phyloP scores from a whole-genome alignment of 2,888 invertebrate species.

The Trissolcus brochymenae region DNA sequence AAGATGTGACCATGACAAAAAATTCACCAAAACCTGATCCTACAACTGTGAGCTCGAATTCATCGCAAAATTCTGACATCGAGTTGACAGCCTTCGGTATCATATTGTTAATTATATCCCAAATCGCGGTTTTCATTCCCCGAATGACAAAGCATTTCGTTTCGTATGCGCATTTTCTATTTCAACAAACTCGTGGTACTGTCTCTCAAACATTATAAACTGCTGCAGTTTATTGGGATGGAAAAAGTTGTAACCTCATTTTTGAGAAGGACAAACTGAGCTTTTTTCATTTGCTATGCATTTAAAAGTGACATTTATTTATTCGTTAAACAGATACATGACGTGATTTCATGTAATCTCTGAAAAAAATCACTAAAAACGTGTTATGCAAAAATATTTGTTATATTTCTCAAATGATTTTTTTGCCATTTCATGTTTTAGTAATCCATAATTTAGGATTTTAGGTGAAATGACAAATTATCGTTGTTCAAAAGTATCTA shows the following conservation, averaged over 20 bases:
- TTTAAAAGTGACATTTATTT: background rate
- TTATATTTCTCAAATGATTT: background rate
- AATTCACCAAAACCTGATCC: background rate
- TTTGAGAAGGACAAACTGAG: slow-evolving; percentile 7
- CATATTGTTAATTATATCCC: slow-evolving; percentile 26
- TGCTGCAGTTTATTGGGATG: slow-evolving; percentile 37
- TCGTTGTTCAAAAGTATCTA: too few species aligned
- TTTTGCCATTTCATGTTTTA: background rate
- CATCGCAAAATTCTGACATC: slow-evolving; percentile 2
- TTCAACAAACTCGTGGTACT: slow-evolving; percentile 12
- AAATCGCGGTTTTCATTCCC: slow-evolving; percentile 24
- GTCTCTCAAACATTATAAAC: slow-evolving; percentile 22
- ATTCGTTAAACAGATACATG: too few species aligned
- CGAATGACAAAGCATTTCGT: slow-evolving; percentile 28
- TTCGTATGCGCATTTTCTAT: slow-evolving; percentile 9
- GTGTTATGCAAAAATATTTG: background rate
- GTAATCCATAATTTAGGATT: too few species aligned
- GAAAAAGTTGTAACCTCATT: slow-evolving; percentile 31
- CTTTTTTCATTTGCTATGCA: background rate
- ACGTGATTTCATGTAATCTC: background rate
- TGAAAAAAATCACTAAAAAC: background rate
- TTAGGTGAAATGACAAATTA: too few species aligned
- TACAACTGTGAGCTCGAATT: background rate
- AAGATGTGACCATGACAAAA: too few species aligned
- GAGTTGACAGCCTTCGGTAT: slow-evolving; percentile 17